Percentiles rank a stretch among this genome's conserved stretches.
Conservation (phyloP, 2,888 invertebrate species). For the Eupithecia abbreviata region DNA sequence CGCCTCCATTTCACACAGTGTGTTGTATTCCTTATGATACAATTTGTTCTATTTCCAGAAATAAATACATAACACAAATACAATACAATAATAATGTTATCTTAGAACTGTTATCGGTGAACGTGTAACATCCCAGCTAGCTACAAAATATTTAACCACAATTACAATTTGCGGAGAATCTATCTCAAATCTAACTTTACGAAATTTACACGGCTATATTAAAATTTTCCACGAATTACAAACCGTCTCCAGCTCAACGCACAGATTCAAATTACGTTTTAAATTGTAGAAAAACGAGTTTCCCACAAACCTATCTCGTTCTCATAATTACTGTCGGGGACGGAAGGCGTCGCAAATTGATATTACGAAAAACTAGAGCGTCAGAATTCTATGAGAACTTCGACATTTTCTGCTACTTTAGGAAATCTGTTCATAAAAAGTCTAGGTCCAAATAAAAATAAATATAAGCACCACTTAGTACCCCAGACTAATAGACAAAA, state of each 20-base stretch:
- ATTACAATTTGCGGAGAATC: not conserved
- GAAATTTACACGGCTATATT: constrained; percentile 17
- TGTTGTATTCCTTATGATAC: not conserved
- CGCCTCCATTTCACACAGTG: constrained; percentile 6
- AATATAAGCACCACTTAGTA: too few relatives aligned
- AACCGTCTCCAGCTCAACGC: constrained; percentile 25
- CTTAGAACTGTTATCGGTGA: not conserved
- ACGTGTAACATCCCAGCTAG: not conserved
- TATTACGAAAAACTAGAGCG: constrained; percentile 39
- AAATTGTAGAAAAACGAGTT: constrained; percentile 39
- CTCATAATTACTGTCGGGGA: constrained; percentile 38
- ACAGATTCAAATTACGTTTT: constrained; percentile 29
- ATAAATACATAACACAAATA: not conserved
- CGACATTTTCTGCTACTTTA: not conserved
- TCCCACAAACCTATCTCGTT: constrained; percentile 32
- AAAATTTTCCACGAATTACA: constrained; percentile 24
- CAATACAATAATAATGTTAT: not conserved
- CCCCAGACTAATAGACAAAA: not conserved
- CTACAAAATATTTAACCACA: not conserved
- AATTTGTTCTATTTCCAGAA: not conserved
- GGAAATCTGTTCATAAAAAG: not conserved
- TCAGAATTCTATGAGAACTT: constrained; percentile 4
- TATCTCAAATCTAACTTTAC: constrained; percentile 20
- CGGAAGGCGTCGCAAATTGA: constrained; percentile 36
- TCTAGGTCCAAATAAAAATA: not conserved